Evolutionary conservation across 2,797 vertebrate species (phyloP), one percentile per base, ranked within the genome.

Genomic region (Fundulus diaphanus): DNA sequence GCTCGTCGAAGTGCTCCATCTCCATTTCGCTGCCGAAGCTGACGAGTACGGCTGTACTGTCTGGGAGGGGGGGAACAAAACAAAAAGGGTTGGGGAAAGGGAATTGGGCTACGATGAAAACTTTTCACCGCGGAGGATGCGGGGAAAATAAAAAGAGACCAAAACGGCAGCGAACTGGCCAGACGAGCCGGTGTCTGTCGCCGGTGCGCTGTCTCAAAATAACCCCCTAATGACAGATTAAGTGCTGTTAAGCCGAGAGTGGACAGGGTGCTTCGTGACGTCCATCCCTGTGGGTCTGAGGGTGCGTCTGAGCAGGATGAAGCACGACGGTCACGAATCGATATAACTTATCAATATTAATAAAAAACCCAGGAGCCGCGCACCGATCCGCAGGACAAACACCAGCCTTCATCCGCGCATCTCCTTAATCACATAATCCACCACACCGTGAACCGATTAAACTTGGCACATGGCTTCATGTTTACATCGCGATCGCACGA

Each of bases 1-100:
- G 95, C 76, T 98, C 97, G 70, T 99, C 98, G 85, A 99, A 99
- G 79, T 99, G 98, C 89, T 99, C 98, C 94, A 96, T 93, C 91
- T 99, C 98, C 97, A 97, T 97, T 66, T 83, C 81, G 63, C 68
- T 80, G 68, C 70, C 77, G 54, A 92, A 85, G 73, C 89, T 90
- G 69, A 90, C 84, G 24, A 92, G 82, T 33, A 90, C 87, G 69
- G 90, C 90, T 24, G 86, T 91, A 44, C 91, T 91, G 72, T 93
- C 93, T 94, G 84, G 0, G 9, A 13, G 35, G 3, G 22, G 6
- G 40, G 40, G n/a, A 4, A 7, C 31, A 37, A 75, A 16, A 76
- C 72, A 71, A 11, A 7, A 37, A 4, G 6, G 59, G n/a, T n/a
- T n/a, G n/a, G 24, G 29, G 3, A 24, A 29, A 11, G 46, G 35